These are phyloP conservation scores for Carassius auratus DNA, from an alignment of 2,113 vertebrate genomes.

Conservation along the genomic window DNA sequence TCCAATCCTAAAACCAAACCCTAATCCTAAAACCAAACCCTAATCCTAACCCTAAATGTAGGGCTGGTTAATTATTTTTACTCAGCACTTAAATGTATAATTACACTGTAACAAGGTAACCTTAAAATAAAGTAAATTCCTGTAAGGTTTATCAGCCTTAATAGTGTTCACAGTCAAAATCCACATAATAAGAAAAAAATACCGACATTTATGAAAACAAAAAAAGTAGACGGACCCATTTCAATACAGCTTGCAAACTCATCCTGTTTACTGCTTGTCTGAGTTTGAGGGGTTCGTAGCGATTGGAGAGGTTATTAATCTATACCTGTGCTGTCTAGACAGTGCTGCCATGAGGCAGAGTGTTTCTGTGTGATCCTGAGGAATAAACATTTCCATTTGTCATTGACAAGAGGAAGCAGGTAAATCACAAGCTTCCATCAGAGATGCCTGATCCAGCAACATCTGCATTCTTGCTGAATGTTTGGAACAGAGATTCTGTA, in stretches of 20 bases:
- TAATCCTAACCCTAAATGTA: too few relatives aligned
- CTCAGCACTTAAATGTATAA: too few relatives aligned
- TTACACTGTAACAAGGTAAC: too few relatives aligned
- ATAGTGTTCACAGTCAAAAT: not conserved
- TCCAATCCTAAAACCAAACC: too few relatives aligned
- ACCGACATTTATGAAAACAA: not conserved
- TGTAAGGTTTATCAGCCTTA: too few relatives aligned
- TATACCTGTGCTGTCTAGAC: slow-evolving; percentile 29
- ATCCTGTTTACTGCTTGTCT: not conserved
- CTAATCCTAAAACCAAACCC: too few relatives aligned
- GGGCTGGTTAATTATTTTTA: too few relatives aligned
- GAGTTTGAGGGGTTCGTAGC: not conserved
- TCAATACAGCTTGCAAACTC: not conserved
- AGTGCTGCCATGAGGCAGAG: slow-evolving; percentile 7
- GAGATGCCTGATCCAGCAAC: not conserved
- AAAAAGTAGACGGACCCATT: not conserved
- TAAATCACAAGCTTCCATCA: slow-evolving; percentile 18
- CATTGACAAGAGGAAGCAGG: slow-evolving; percentile 4
- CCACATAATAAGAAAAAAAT: not conserved
- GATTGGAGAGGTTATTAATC: slow-evolving; percentile 18
- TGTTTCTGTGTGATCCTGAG: slow-evolving; percentile 20
- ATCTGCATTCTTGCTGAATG: slow-evolving; percentile 5
- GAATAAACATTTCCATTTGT: slow-evolving; percentile 25
- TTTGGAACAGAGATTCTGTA: not conserved
- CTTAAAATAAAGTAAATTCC: too few relatives aligned